Evolutionary conservation across 2,113 vertebrate genomes (phyloP).

Genomic region (Paradoxurus hermaphroditus): DNA sequence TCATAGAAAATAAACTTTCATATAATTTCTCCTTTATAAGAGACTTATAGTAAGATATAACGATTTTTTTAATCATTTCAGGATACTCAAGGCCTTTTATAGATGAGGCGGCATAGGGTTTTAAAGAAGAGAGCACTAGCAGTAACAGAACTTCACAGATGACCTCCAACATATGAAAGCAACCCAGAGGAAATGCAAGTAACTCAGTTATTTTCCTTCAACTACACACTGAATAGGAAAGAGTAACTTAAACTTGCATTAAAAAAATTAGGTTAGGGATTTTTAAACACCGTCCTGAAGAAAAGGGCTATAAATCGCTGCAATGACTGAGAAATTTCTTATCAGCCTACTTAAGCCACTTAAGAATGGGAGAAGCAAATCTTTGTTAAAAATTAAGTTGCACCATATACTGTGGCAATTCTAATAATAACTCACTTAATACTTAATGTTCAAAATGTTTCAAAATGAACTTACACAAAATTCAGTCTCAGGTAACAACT

Average conservation of each 20-base stretch:
- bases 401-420: background rate
- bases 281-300: background rate
- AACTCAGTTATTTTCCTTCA: background rate
- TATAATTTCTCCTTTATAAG: background rate
- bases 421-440: background rate
- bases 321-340: background rate
- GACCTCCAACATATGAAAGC: background rate
- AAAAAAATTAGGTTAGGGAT: background rate
- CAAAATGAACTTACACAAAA: background rate
- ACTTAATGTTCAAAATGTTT: background rate
- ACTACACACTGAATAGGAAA: background rate
- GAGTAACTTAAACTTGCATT: background rate
- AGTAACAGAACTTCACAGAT: background rate
- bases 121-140: background rate
- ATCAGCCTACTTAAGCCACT: background rate
- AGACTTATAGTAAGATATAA: background rate
- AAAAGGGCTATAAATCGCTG: background rate
- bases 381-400: constrained; percentile 29
- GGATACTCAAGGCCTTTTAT: background rate
- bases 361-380: background rate
- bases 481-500: background rate
- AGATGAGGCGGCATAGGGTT: background rate
- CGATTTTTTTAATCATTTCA: background rate
- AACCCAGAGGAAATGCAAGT: background rate
- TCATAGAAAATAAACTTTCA: background rate